These are phyloP conservation scores for Colinus virginianus DNA, from an alignment of 2,113 vertebrate genomes.

Conservation along the genomic window DNA sequence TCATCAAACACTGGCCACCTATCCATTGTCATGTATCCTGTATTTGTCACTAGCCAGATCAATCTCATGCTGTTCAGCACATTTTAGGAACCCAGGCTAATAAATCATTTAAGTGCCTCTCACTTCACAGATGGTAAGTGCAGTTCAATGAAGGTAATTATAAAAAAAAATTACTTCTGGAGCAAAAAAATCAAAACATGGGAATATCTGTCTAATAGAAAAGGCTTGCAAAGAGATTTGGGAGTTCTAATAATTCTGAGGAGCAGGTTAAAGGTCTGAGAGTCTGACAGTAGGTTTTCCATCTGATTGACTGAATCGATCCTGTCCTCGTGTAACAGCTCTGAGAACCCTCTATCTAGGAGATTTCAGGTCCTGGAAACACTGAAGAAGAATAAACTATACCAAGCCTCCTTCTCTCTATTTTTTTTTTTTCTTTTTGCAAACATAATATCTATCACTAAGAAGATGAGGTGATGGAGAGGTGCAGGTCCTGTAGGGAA, in stretches of 20 bases:
- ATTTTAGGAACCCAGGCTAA: conserved; percentile 71
- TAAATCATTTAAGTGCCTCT: conserved; percentile 78
- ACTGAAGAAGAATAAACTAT: not conserved
- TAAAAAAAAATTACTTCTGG: conserved; percentile 82
- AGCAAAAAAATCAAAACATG: conserved; percentile 81
- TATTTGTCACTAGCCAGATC: conserved; percentile 73
- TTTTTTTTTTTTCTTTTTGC: not conserved
- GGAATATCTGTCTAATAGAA: conserved; percentile 79
- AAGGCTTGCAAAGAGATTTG: conserved; percentile 77
- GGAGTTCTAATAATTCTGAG: conserved; percentile 77
- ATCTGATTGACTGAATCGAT: conserved; percentile 80
- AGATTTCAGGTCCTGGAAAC: conserved; percentile 50
- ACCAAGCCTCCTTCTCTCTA: conserved; percentile 2
- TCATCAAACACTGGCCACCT: conserved; percentile 60
- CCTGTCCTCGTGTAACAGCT: conserved; percentile 46
- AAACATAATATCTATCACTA: conserved; percentile 54
- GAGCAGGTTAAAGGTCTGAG: conserved; percentile 77
- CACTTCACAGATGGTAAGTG: conserved; percentile 76
- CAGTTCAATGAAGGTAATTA: conserved; percentile 84
- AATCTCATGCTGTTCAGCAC: conserved; percentile 61
- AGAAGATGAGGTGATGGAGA: conserved; percentile 47
- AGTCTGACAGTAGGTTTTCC: conserved; percentile 73
- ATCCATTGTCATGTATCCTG: conserved; percentile 20
- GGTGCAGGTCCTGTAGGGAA: conserved; percentile 33
- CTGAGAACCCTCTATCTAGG: conserved; percentile 18